Percentiles rank a stretch among this genome's conserved stretches.
phyloP scores from a whole-genome alignment of 2,113 vertebrate species.

The Thamnophis sirtalis region DNA sequence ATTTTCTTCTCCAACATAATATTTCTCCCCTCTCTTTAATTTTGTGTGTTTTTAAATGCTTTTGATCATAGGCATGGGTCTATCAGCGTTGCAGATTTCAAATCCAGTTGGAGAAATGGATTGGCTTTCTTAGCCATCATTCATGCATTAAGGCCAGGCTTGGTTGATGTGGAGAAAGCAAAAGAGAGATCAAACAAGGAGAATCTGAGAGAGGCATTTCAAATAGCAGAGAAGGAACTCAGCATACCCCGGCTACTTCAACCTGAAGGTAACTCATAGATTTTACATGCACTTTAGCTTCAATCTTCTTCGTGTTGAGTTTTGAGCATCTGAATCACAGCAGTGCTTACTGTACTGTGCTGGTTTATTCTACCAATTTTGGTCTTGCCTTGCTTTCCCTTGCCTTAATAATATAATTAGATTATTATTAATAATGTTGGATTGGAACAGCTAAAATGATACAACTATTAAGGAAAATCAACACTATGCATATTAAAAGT shows the following conservation, averaged over 20 bases:
- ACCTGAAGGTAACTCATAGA: slow-evolving; percentile 76
- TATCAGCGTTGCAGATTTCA: slow-evolving; percentile 86
- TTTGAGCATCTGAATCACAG: background rate
- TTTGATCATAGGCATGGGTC: slow-evolving; percentile 72
- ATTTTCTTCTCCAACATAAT: background rate
- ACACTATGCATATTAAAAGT: slow-evolving; percentile 3
- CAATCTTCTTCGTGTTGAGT: background rate
- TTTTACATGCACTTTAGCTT: background rate
- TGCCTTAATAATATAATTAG: background rate
- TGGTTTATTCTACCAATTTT: background rate
- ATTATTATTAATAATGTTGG: background rate
- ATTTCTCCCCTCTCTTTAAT: background rate
- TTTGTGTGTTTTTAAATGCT: background rate
- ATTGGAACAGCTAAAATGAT: background rate
- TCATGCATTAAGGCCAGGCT: slow-evolving; percentile 78
- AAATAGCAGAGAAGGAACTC: slow-evolving; percentile 82
- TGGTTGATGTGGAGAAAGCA: slow-evolving; percentile 80
- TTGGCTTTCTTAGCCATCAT: slow-evolving; percentile 88
- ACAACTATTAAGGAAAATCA: background rate
- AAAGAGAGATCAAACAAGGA: slow-evolving; percentile 81
- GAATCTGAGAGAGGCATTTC: slow-evolving; percentile 89
- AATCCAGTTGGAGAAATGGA: slow-evolving; percentile 89
- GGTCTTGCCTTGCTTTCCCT: background rate
- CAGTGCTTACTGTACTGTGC: background rate
- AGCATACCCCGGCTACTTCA: slow-evolving; percentile 87